Evolutionary conservation across 2,888 invertebrate genomes (phyloP), one percentile per base, ranked within the genome.

Genomic region (Drosophila imparisetae): DNA sequence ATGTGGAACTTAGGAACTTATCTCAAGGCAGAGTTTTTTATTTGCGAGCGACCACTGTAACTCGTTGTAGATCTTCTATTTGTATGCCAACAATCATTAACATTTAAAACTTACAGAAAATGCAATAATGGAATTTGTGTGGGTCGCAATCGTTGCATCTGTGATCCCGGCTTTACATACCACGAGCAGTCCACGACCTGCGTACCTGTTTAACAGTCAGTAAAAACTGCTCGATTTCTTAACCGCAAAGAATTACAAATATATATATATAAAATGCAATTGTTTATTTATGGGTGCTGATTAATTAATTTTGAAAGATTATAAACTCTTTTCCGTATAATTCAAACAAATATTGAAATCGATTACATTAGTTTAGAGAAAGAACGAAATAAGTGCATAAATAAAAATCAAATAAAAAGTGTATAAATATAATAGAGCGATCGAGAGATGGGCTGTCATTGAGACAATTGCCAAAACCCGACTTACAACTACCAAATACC

Each of bases 41-140:
- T 21, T 45, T 45, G 21, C 45, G 7, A 45, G 42, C 42, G 21
- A 45, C 45, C 21, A 21, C 7, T 45, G 13, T 13, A 45, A 30
- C 30, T 30, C 10, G 30, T 30, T 30, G 0, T 30, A 30, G 30
- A n/a, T n/a, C n/a, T 30, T 30, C 0, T 24, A 15, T 15, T 45
- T 24, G 15, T 52, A n/a, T 21, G 6, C 4, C 21, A 13, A 21
- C 2, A 32, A 32, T 11, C 13, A 48, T 8, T n/a, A 8, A 11
- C 7, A 15, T n/a, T 11, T 10, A 10, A 5, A 36, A 30, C 52
- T 48, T 62, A 52, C 54, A 93, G 93, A 81, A 89, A 89, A 77
- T 92, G 92, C 74, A 81, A 85, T 36, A 93, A 93, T 64, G 93
- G 93, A 15, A 80, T 92, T 57, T 93, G 93, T 57, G 74, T 93